Percentiles rank a stretch among this genome's conserved stretches.
Evolutionary conservation across 2,888 invertebrate genomes (phyloP).

Genomic region (Thumatha senex): DNA sequence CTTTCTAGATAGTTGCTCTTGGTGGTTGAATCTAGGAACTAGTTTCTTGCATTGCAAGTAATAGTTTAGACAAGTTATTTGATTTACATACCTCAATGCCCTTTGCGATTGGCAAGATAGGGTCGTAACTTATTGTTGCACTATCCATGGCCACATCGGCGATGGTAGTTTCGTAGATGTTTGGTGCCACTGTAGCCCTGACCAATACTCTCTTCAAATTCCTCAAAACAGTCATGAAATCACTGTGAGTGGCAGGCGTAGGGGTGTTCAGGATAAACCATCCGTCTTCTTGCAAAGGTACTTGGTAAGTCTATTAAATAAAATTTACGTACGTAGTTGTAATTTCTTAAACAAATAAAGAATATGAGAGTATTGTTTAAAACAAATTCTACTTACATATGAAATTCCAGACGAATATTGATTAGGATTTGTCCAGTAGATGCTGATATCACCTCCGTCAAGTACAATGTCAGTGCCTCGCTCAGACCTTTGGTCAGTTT

Average conservation of each 20-base stretch:
- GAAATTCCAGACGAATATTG: constrained; percentile 80
- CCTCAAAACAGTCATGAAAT: constrained; percentile 93
- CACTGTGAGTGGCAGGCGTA: constrained; percentile 85
- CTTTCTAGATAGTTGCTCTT: too few relatives aligned
- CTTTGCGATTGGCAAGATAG: constrained; percentile 85
- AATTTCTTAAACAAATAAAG: background rate
- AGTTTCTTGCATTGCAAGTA: too few relatives aligned
- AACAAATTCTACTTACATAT: constrained; percentile 74
- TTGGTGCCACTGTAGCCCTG: constrained; percentile 86
- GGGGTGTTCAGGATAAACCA: constrained; percentile 80
- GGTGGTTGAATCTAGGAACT: too few relatives aligned
- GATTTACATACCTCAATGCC: constrained; percentile 87
- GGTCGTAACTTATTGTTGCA: constrained; percentile 85
- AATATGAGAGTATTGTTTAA: background rate
- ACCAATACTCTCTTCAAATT: constrained; percentile 93
- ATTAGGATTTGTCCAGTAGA: constrained; percentile 89
- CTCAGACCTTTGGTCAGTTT: constrained; percentile 70
- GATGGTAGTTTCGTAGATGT: constrained; percentile 87
- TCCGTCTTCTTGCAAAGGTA: constrained; percentile 85
- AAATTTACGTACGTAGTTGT: background rate
- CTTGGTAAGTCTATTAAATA: constrained; percentile 81
- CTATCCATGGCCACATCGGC: constrained; percentile 95
- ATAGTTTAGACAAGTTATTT: too few relatives aligned
- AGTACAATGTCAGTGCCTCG: constrained; percentile 93
- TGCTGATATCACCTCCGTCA: constrained; percentile 88